Conservation (phyloP, 2,888 invertebrate species). For the Creontiades dilutus region DNA sequence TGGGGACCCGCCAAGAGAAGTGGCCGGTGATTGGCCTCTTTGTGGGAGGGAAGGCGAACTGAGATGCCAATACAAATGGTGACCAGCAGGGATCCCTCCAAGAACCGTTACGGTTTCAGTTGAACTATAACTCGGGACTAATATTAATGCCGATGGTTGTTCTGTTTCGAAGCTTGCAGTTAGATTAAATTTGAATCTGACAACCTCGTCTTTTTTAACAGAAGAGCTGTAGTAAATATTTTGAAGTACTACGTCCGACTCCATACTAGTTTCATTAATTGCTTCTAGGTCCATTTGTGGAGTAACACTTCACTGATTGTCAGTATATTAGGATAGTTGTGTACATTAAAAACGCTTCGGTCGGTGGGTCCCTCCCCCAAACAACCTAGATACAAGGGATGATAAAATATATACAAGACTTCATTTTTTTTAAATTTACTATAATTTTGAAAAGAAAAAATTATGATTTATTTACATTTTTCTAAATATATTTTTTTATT, state of each 20-base stretch:
- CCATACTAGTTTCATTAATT: neutral
- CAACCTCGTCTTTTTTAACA: neutral
- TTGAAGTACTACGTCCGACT: neutral
- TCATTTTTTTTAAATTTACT: too few species aligned
- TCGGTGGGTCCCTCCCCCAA: too few species aligned
- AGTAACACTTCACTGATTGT: neutral
- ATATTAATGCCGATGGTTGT: constrained; percentile 35
- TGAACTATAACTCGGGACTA: constrained; percentile 14
- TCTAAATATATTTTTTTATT: too few species aligned
- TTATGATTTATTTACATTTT: too few species aligned
- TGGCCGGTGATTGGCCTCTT: neutral
- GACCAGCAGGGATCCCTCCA: neutral
- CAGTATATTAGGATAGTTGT: neutral
- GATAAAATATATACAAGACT: too few species aligned
- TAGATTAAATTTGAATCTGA: constrained; percentile 9
- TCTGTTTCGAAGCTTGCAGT: constrained; percentile 26
- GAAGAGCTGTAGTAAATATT: constrained; percentile 17
- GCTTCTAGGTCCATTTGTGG: neutral
- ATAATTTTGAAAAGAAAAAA: too few species aligned
- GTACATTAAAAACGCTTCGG: too few species aligned
- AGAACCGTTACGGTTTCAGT: neutral
- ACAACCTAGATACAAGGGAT: too few species aligned
- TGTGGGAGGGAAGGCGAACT: constrained; percentile 18
- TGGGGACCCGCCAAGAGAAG: neutral
- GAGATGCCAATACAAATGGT: constrained; percentile 29